These are phyloP conservation scores for Zootoca vivipara DNA, from an alignment of 2,113 vertebrate species.

Conservation along the genomic window DNA sequence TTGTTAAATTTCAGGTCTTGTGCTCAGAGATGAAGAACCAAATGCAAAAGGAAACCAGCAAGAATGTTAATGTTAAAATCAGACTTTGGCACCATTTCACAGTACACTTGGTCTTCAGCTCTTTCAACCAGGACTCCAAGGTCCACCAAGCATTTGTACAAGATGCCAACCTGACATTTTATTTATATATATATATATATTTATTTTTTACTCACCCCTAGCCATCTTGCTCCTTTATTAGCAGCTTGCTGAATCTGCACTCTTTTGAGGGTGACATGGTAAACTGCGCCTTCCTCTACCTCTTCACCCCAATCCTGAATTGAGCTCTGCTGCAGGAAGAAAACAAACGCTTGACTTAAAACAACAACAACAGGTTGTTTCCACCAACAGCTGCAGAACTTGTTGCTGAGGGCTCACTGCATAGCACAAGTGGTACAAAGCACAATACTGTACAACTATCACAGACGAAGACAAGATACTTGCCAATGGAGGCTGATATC, in stretches of 20 bases:
- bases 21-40: slow-evolving; percentile 28
- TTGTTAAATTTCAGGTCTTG: neutral
- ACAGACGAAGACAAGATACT: slow-evolving; percentile 31
- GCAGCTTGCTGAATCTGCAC: slow-evolving; percentile 96
- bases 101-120: slow-evolving; percentile 56
- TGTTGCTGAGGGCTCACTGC: slow-evolving; percentile 14
- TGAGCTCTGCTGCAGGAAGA: slow-evolving; percentile 83
- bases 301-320: slow-evolving; percentile 97
- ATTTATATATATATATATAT: too few species aligned
- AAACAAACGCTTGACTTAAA: neutral
- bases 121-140: slow-evolving; percentile 49
- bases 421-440: slow-evolving; percentile 54
- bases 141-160: slow-evolving; percentile 45
- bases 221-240: slow-evolving; percentile 91
- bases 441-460: slow-evolving; percentile 46
- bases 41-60: neutral
- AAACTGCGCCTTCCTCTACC: slow-evolving; percentile 94
- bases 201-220: slow-evolving; percentile 79
- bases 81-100: slow-evolving; percentile 55
- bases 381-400: slow-evolving; percentile 58
- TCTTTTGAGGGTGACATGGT: slow-evolving; percentile 93
- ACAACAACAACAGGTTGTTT: slow-evolving; percentile 22
- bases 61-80: slow-evolving; percentile 23
- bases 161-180: neutral
- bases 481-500: slow-evolving; percentile 40